phyloP scores from a whole-genome alignment of 2,113 vertebrate species.

The Herpailurus yagouaroundi region DNA sequence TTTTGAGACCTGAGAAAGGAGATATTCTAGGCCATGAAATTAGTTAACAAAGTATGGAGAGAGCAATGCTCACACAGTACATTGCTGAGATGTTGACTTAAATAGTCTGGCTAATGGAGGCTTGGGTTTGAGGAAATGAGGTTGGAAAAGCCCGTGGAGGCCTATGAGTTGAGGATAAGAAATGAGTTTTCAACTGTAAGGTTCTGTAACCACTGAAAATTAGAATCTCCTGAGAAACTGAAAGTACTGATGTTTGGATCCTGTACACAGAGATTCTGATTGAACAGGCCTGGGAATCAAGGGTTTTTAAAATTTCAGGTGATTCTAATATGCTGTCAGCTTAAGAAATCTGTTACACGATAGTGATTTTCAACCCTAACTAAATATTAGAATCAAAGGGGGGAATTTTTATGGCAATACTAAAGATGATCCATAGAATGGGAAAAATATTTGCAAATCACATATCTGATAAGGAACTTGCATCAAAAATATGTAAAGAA shows the following conservation, averaged over 20 bases:
- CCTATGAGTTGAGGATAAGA: not conserved
- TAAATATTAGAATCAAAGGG: not conserved
- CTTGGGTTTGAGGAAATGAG: not conserved
- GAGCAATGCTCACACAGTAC: not conserved
- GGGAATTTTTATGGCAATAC: not conserved
- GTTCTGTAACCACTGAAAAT: not conserved
- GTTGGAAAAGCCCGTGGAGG: not conserved
- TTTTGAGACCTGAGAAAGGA: not conserved
- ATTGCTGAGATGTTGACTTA: not conserved
- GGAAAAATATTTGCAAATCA: slow-evolving; percentile 22
- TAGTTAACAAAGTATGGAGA: not conserved
- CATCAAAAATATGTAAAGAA: slow-evolving; percentile 22
- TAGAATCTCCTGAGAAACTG: not conserved
- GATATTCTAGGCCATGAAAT: too few species aligned
- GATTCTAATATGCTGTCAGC: not conserved
- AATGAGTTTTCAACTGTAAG: not conserved
- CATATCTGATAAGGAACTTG: not conserved
- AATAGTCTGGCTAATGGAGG: not conserved
- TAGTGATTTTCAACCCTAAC: not conserved
- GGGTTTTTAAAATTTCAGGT: not conserved
- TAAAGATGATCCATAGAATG: not conserved
- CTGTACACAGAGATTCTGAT: not conserved
- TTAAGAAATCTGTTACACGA: not conserved
- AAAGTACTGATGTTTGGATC: not conserved
- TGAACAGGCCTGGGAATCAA: not conserved